These are phyloP conservation scores for Ardeotis arabs DNA, from an alignment of 2,113 vertebrate species.

Conservation along the genomic window DNA sequence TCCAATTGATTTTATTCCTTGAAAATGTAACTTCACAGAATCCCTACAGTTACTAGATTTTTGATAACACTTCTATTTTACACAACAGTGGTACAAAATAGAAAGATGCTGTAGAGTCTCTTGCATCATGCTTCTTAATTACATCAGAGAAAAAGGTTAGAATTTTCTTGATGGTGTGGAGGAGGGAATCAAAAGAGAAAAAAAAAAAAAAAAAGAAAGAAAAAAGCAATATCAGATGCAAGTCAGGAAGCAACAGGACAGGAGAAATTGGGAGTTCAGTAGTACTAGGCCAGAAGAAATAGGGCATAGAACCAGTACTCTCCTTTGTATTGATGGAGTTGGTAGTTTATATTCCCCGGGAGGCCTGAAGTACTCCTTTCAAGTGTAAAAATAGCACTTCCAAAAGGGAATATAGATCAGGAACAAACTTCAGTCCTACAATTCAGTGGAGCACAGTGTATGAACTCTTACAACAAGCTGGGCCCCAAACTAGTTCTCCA, in stretches of 20 bases:
- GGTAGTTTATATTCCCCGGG: not conserved
- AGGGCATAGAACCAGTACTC: not conserved
- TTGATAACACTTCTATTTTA: not conserved
- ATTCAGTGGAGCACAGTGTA: not conserved
- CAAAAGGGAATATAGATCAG: not conserved
- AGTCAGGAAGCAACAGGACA: not conserved
- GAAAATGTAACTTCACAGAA: not conserved
- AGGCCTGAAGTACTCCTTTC: not conserved
- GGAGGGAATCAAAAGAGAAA: rapidly evolving
- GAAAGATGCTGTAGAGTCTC: not conserved
- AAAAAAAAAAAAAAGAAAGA: too few species aligned
- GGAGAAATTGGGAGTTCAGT: not conserved
- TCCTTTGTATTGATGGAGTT: not conserved
- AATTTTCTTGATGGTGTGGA: not conserved
- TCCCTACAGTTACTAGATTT: not conserved
- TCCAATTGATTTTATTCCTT: not conserved
- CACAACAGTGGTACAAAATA: not conserved
- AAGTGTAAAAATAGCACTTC: not conserved
- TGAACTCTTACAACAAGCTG: not conserved
- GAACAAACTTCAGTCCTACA: not conserved
- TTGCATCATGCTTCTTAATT: not conserved
- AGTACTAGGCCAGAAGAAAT: not conserved
- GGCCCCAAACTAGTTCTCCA: not conserved
- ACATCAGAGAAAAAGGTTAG: not conserved
- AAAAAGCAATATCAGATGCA: not conserved